Percentiles rank a stretch among this genome's conserved stretches.
phyloP scores from a whole-genome alignment of 2,797 vertebrate genomes.

The Crenichthys baileyi region DNA sequence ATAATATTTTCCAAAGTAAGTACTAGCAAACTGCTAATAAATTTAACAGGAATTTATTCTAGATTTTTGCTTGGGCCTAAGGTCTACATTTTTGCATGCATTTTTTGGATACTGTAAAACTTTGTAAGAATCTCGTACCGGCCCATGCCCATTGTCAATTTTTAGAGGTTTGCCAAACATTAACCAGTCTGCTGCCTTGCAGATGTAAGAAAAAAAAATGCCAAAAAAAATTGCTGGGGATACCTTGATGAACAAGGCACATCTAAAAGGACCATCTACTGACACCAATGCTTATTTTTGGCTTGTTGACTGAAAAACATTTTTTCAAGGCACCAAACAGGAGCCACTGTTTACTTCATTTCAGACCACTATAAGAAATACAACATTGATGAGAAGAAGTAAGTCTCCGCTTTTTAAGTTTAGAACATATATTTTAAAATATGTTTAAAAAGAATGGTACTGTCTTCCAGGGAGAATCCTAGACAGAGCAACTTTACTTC shows the following conservation, averaged over 20 bases:
- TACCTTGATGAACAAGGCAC: conserved; percentile 64
- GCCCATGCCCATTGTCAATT: not conserved
- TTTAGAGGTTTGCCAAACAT: conserved; percentile 25
- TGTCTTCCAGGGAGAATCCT: conserved; percentile 16
- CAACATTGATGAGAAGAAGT: conserved; percentile 3
- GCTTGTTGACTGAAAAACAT: conserved; percentile 1
- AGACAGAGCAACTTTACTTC: not conserved
- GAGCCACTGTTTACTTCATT: conserved; percentile 18
- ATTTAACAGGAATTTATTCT: not conserved
- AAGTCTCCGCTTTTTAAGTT: not conserved
- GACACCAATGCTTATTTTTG: conserved; percentile 37
- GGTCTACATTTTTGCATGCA: not conserved
- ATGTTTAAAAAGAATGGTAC: conserved; percentile 32
- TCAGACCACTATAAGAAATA: conserved; percentile 1
- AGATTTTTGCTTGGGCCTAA: not conserved
- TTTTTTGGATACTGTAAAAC: not conserved
- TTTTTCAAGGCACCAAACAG: conserved; percentile 26
- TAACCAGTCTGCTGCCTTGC: conserved; percentile 27
- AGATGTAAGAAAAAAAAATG: not conserved
- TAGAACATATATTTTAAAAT: conserved; percentile 9
- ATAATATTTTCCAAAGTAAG: too few relatives aligned
- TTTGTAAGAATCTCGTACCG: not conserved
- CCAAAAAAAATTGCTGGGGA: conserved; percentile 18
- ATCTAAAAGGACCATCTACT: conserved; percentile 46
- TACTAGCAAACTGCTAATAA: not conserved